phyloP scores from a whole-genome alignment of 2,888 invertebrate genomes.

The Nomada ferruginata region DNA sequence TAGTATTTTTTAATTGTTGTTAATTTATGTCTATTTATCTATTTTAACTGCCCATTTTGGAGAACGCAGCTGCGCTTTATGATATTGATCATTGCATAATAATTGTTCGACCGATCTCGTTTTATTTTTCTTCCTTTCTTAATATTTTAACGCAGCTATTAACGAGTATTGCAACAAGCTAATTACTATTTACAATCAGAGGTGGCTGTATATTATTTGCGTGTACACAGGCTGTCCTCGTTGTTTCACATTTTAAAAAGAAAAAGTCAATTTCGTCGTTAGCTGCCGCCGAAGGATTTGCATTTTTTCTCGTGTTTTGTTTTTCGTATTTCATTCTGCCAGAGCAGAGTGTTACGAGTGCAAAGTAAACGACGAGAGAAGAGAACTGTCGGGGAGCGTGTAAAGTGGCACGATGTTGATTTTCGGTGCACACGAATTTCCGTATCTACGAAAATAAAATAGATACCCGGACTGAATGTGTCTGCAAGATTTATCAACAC shows the following conservation, averaged over 20 bases:
- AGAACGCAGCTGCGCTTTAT: constrained; percentile 43
- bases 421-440: constrained; percentile 28
- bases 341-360: constrained; percentile 20
- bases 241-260: too few relatives aligned
- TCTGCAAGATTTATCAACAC: constrained; percentile 33
- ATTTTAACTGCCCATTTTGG: constrained; percentile 29
- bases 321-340: constrained; percentile 21
- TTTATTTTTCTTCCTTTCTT: constrained; percentile 13
- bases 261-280: constrained; percentile 9
- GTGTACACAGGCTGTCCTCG: too few relatives aligned
- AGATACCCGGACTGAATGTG: constrained; percentile 30
- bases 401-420: constrained; percentile 17
- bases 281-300: constrained; percentile 3
- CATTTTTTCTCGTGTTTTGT: not conserved
- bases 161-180: not conserved
- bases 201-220: constrained; percentile 24
- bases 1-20: constrained; percentile 48
- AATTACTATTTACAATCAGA: constrained; percentile 23
- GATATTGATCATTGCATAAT: constrained; percentile 44
- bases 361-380: constrained; percentile 20
- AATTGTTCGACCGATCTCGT: constrained; percentile 38
- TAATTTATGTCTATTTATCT: constrained; percentile 61
- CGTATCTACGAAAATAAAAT: constrained; percentile 11
- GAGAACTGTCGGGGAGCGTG: not conserved
- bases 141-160: constrained; percentile 15